Percentiles rank a stretch among this genome's conserved stretches.
These are phyloP conservation scores for Lathronympha strigana DNA, from an alignment of 2,888 invertebrate genomes.

Conservation along the genomic window DNA sequence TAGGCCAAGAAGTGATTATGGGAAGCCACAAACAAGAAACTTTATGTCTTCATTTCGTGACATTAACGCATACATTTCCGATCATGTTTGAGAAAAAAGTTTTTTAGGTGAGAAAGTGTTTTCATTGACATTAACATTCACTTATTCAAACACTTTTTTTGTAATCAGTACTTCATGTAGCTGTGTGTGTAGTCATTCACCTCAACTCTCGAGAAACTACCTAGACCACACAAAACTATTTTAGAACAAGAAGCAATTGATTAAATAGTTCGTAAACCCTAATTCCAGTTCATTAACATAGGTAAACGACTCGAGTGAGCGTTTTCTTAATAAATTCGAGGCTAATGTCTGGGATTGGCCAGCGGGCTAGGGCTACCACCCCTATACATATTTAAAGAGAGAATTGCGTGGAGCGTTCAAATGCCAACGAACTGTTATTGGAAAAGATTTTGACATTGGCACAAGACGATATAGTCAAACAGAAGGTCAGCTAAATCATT, in stretches of 20 bases:
- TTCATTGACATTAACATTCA: too few relatives aligned
- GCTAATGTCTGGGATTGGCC: slow-evolving; percentile 43
- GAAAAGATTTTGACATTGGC: slow-evolving; percentile 30
- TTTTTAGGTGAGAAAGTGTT: too few relatives aligned
- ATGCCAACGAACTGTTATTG: slow-evolving; percentile 61
- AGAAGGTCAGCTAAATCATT: slow-evolving; percentile 12
- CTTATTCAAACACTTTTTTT: too few relatives aligned
- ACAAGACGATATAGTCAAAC: neutral
- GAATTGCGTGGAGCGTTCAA: slow-evolving; percentile 57
- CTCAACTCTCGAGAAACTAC: too few relatives aligned
- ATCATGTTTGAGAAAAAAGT: too few relatives aligned
- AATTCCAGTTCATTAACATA: slow-evolving; percentile 62
- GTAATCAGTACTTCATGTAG: too few relatives aligned
- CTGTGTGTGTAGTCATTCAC: too few relatives aligned
- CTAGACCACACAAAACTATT: neutral
- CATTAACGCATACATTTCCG: too few relatives aligned
- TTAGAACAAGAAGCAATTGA: slow-evolving; percentile 22
- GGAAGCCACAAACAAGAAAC: too few relatives aligned
- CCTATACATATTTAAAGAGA: slow-evolving; percentile 55
- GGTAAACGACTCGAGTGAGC: slow-evolving; percentile 49
- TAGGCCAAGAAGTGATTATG: too few relatives aligned
- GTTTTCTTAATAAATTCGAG: slow-evolving; percentile 37
- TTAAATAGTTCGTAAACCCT: slow-evolving; percentile 48
- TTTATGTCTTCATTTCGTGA: too few relatives aligned
- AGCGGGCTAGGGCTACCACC: slow-evolving; percentile 47